Base-by-base conservation (phyloP, 2,113 vertebrate genomes). In the Dasyurus viverrinus region DNA sequence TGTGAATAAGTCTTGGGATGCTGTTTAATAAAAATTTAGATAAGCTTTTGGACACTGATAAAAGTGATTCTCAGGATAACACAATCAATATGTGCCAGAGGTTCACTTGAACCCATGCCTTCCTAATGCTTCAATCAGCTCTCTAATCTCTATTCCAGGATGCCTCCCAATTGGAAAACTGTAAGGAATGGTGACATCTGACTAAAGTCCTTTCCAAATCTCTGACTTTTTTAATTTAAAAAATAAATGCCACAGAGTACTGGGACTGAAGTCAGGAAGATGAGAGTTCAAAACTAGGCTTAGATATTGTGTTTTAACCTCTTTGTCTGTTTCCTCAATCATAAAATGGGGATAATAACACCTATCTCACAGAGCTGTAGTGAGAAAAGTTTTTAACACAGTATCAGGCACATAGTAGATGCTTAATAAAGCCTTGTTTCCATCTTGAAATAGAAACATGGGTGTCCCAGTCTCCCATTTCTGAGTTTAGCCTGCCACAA, bases 201-300 rank as follows among this genome's bases (percentile, higher is more conserved):
- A 84, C 52, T 52, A 48, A 25, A 6, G 90, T 96, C 89, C n/a
- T 19, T 84, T 84, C n/a, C 68, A 84, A 42, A 42, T 92, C 50
- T 6, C 0, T 46, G 16, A 42, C 92, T 95, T 47, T 50, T 26
- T 53, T 50, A 96, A 95, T 54, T 54, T 94, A 76, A 95, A 95
- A 95, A 94, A n/a, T 57, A 89, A 93, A 91, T 53, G 89, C 25
- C 92, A 94, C 30, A 50, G 30, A 96, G 30, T 24, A 30, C 2
- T 68, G 30, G 36, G 2, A 16, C 60, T 68, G 27, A 68, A 14
- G 2, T 76, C 6, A 42, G n/a, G 68, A 42, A 42, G 12, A 36
- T 68, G 30, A 1, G 60, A 68, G 16, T 42, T 84, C 27, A 84
- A 84, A 84, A 23, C 19, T n/a, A 23, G 19, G 0, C n/a, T 23